Conservation (phyloP, 2,888 invertebrate species). For the Theodoxus fluviatilis region DNA sequence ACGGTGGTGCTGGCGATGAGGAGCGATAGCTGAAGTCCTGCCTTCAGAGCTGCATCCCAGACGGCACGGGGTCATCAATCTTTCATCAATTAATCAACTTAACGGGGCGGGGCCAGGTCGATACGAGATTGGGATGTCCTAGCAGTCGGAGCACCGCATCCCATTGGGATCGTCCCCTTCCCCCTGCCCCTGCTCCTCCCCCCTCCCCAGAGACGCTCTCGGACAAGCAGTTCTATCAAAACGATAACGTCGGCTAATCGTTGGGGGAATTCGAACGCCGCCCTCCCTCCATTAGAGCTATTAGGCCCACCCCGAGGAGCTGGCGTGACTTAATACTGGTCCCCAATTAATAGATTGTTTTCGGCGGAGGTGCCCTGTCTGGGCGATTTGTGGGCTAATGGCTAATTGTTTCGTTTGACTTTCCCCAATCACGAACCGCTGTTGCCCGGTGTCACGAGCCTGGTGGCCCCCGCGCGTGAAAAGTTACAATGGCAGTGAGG, state of each 20-base stretch:
- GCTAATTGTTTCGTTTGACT: constrained; percentile 26
- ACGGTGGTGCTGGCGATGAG: too few relatives aligned
- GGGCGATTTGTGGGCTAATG: constrained; percentile 23
- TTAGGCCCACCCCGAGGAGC: constrained; percentile 25
- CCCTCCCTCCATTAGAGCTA: constrained; percentile 27
- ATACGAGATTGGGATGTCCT: constrained; percentile 22
- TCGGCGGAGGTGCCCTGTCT: constrained; percentile 16
- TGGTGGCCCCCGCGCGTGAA: too few relatives aligned
- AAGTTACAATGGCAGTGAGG: too few relatives aligned
- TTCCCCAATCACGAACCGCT: too few relatives aligned
- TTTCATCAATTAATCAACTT: constrained; percentile 27
- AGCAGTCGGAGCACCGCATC: constrained; percentile 22
- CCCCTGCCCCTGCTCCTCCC: neutral
- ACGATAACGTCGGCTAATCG: constrained; percentile 20
- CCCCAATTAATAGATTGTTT: constrained; percentile 29
- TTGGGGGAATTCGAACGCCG: constrained; percentile 20
- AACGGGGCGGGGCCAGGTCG: constrained; percentile 15
- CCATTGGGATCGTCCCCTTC: neutral
- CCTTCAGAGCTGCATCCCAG: too few relatives aligned
- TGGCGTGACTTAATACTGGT: constrained; percentile 20
- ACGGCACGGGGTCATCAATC: constrained; percentile 22
- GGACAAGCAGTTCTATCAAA: constrained; percentile 10
- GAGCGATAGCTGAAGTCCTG: too few relatives aligned
- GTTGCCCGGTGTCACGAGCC: too few relatives aligned
- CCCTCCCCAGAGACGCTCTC: constrained; percentile 10